Evolutionary conservation across 2,797 vertebrate genomes (phyloP), one percentile per base, ranked within the genome.

Genomic region (Fistularia commersonii): DNA sequence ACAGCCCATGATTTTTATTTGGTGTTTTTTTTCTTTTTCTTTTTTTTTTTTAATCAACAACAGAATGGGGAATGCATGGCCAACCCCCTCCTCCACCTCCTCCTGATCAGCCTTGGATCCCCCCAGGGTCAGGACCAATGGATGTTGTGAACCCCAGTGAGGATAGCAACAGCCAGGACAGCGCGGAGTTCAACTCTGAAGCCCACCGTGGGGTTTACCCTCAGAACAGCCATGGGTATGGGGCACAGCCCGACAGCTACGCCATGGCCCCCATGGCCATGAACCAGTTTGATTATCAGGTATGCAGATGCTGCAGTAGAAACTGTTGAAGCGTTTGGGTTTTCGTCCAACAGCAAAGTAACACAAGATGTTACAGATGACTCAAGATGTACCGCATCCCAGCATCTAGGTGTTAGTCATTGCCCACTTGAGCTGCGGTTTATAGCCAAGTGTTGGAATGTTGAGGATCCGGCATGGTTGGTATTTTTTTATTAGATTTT

Each of bases 281-380:
- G 80, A 98, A 96, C 92, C 97, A 99, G 92, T 98, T 96, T 93
- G 96, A 98, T 93, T 99, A 99, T 92, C 97, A 98, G 95, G 97
- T 99, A 93, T 90, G 90, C 89, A 89, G 91, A 89, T 81, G 81
- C 78, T 66, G 66, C 72, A 47, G 64, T 83, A 79, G 74, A 75
- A 83, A 72, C 11, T 85, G 62, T 87, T 82, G 80, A 81, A 78
- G 76, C 65, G 61, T 85, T 82, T 77, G 63, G 69, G 80, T 84
- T 81, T 75, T 74, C 79, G 61, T 45, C 82, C 8, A 42, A 41
- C 11, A 41, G 39, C 11, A 11, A 23, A 41, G 39, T 41, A 10
- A 41, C 8, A 41, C 39, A 11, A 41, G 39, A 41, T 11, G 39
- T 23, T 23, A 23, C 23, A 23, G 23, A 23, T 23, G 23, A 23